phyloP scores from a whole-genome alignment of 2,888 invertebrate species.

The Globia sparganii region DNA sequence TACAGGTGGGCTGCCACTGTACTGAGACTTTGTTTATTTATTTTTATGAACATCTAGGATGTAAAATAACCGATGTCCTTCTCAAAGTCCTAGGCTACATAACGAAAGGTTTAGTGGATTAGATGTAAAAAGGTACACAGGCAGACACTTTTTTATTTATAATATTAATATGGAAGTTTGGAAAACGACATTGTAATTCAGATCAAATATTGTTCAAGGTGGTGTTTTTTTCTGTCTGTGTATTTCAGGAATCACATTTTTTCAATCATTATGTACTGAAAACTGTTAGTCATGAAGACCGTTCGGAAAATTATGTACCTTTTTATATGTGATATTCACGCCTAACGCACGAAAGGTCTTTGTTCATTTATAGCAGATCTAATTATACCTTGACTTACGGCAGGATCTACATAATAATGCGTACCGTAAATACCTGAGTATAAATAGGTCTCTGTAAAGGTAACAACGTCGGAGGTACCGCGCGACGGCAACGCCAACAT shows the following conservation, averaged over 20 bases:
- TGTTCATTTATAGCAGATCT: conserved; percentile 45
- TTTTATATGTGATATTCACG: conserved; percentile 49
- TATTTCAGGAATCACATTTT: conserved; percentile 5
- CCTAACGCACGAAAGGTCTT: conserved; percentile 45
- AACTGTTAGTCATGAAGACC: background rate
- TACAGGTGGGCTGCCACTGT: background rate
- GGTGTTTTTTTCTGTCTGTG: conserved; percentile 1
- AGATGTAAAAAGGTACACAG: background rate
- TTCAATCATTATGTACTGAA: conserved; percentile 11
- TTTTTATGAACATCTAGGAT: conserved; percentile 4
- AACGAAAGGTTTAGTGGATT: background rate
- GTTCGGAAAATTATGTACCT: conserved; percentile 8
- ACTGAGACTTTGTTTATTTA: conserved; percentile 28
- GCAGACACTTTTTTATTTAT: background rate
- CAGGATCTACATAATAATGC: conserved; percentile 8
- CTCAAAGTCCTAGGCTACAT: background rate
- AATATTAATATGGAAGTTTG: background rate
- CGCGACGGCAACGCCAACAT: conserved; percentile 49
- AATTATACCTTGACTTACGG: conserved; percentile 45
- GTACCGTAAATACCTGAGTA: conserved; percentile 33
- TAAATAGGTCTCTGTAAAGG: conserved; percentile 26
- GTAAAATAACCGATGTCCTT: background rate
- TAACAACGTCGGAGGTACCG: conserved; percentile 36
- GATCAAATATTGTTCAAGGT: conserved; percentile 11
- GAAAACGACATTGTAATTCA: conserved; percentile 18